These are phyloP conservation scores for Spinibarbus caldwelli DNA, from an alignment of 2,797 vertebrate species.

Conservation along the genomic window DNA sequence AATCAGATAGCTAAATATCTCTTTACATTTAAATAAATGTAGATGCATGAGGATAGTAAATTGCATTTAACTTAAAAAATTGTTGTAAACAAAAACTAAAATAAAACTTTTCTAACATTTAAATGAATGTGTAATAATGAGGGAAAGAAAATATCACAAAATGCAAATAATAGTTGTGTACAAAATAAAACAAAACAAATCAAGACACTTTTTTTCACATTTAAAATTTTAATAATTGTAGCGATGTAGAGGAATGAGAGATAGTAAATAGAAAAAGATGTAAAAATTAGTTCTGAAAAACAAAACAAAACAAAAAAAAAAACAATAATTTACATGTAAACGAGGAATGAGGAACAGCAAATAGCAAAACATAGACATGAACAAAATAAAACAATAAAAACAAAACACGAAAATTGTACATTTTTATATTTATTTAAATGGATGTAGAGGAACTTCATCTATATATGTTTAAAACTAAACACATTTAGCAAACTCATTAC, in stretches of 20 bases:
- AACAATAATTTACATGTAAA: too few relatives aligned
- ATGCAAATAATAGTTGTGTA: neutral
- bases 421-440: neutral
- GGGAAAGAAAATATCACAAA: neutral
- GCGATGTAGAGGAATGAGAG: too few relatives aligned
- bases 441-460: neutral
- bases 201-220: too few relatives aligned
- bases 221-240: too few relatives aligned
- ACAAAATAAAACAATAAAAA: neutral
- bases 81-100: neutral
- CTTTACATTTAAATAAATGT: neutral
- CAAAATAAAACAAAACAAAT: neutral
- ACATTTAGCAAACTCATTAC: neutral
- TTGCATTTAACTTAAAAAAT: neutral
- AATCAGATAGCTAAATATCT: neutral
- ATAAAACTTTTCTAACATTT: neutral
- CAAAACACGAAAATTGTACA: too few relatives aligned
- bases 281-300: too few relatives aligned
- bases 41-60: neutral
- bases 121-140: neutral
- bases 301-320: too few relatives aligned
- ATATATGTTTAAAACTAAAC: neutral
- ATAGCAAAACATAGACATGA: too few relatives aligned
- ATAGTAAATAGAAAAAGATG: too few relatives aligned
- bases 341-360: neutral